Base-by-base conservation (phyloP, 2,113 vertebrate species). In the Osmerus mordax region DNA sequence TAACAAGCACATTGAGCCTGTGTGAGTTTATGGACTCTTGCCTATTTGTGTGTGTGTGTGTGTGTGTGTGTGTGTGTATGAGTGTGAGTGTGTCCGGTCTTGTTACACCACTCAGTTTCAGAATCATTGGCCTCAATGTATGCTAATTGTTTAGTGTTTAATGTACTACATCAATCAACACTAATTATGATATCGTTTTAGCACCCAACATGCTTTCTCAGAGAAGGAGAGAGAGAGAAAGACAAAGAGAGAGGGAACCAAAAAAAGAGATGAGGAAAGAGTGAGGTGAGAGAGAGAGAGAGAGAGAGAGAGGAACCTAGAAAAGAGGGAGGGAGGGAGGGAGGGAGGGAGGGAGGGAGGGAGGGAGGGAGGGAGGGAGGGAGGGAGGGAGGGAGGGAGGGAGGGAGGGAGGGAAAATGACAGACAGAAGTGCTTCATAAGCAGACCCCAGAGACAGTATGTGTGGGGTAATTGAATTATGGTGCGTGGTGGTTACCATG, bases 161-260 rank as follows among this genome's bases (percentile, higher is more conserved):
- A 91, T 91, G 90, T 87, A 83, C 90, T 88, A 91, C 94, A 95
- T 96, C 96, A 95, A 95, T 96, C 92, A 94, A 89, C 89, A 82
- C 90, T 96, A 94, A 96, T 97, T 96, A 94, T 92, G 92, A 69
- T 78, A 87, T 87, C 83, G 89, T 88, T 91, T 87, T 87, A 85
- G 86, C 75, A 62, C 77, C 81, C 81, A 14, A 75, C 36, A 62
- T 81, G 79, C 67, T 83, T 91, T 62, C 86, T 84, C 91, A 92
- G 93, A 88, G 91, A 94, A 85, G 75, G 84, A 89, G 87, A 88
- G 89, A 47, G 84, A 90, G 91, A 21, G 29, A 32, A 32, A 32
- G 29, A 32, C 29, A 32, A 32, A 77, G 87, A 71, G 81, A 73
- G 87, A 70, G 59, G 71, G 70, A 21, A 21, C 21, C 21, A 1